These are phyloP conservation scores for Aelia acuminata DNA, from an alignment of 2,888 invertebrate species.

Conservation along the genomic window DNA sequence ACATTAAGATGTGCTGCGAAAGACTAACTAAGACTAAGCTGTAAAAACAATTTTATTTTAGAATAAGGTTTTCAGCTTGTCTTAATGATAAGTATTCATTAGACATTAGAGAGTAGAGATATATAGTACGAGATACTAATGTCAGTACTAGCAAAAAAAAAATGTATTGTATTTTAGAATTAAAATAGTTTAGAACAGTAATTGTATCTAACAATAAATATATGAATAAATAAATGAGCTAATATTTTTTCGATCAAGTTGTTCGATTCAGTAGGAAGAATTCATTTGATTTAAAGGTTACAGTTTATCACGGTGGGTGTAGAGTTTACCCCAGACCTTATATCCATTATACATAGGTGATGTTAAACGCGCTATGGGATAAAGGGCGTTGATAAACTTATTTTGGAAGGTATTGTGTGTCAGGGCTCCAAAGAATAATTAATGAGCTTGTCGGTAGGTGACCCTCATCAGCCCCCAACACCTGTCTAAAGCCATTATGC, in stretches of 20 bases:
- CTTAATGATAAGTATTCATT: no score
- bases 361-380: not conserved
- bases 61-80: no score
- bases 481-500: slow-evolving; percentile 5
- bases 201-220: no score
- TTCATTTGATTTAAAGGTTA: not conserved
- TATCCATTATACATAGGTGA: not conserved
- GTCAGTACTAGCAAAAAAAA: no score
- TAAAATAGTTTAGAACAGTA: no score
- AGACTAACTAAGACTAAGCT: no score
- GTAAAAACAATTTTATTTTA: no score
- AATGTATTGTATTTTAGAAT: no score
- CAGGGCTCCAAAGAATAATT: slow-evolving; percentile 30
- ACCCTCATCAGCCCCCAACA: slow-evolving; percentile 34
- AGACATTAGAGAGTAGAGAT: no score
- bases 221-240: not conserved
- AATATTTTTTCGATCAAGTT: not conserved
- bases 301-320: not conserved
- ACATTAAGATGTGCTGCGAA: no score
- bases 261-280: not conserved
- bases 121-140: no score
- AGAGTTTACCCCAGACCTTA: not conserved
- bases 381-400: slow-evolving; percentile 22
- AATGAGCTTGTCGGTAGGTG: slow-evolving; percentile 45
- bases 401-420: slow-evolving; percentile 19